A percentile compares a stretch with the other conserved stretches of the same genome.
phyloP scores from a whole-genome alignment of 2,797 vertebrate genomes.

The Carcharodon carcharias region DNA sequence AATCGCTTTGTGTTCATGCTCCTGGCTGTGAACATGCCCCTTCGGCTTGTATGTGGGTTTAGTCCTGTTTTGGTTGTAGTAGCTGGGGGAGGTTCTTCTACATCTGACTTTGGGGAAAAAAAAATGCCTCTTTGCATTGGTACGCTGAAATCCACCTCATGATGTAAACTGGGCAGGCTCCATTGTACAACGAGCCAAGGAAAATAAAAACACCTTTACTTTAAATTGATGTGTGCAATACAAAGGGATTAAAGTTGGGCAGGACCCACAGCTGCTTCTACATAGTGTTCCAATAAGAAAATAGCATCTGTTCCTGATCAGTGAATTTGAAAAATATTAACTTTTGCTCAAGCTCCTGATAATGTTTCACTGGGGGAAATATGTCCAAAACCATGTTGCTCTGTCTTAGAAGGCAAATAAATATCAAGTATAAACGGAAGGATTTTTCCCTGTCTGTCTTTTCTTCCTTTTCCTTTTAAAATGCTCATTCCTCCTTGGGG shows the following conservation, averaged over 20 bases:
- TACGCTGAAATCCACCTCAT: not conserved
- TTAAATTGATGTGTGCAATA: not conserved
- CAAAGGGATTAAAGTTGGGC: not conserved
- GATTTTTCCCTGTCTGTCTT: not conserved
- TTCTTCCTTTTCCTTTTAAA: not conserved
- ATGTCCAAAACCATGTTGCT: not conserved
- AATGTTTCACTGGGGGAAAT: not conserved
- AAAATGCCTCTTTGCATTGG: not conserved
- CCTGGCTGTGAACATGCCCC: not conserved
- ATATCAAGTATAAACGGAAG: not conserved
- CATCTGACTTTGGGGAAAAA: not conserved
- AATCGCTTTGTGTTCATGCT: not conserved
- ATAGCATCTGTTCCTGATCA: not conserved
- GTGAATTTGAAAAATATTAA: not conserved
- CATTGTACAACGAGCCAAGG: not conserved
- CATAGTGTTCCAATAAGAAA: not conserved
- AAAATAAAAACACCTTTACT: not conserved
- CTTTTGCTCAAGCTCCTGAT: not conserved
- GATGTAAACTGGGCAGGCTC: not conserved
- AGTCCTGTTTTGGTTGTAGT: not conserved
- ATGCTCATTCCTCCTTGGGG: not conserved
- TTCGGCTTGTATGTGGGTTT: not conserved
- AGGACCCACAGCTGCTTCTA: not conserved
- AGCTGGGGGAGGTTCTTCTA: not conserved
- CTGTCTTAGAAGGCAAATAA: not conserved